A percentile compares a stretch with the other conserved stretches of the same genome.
These are phyloP conservation scores for Psylliodes chrysocephalus DNA, from an alignment of 2,888 invertebrate genomes.

Conservation along the genomic window DNA sequence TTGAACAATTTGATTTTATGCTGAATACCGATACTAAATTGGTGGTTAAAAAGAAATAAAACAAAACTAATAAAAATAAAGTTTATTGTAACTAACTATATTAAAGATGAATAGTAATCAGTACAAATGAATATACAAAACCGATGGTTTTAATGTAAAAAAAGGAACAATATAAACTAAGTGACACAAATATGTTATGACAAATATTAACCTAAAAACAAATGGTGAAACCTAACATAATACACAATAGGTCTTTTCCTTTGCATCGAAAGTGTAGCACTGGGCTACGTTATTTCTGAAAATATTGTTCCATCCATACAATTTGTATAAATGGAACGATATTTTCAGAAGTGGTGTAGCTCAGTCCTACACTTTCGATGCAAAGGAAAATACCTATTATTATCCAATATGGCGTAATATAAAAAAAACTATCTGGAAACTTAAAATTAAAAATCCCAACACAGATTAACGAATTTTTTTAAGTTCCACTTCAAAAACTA, in stretches of 20 bases:
- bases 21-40: too few species aligned
- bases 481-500: constrained; percentile 91
- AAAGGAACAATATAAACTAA: neutral
- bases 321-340: too few species aligned
- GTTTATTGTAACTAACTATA: neutral
- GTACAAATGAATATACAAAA: neutral
- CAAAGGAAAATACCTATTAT: too few species aligned
- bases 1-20: too few species aligned
- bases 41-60: too few species aligned
- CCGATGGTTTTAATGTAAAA: neutral
- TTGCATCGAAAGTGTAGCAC: too few species aligned
- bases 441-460: neutral
- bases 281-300: too few species aligned
- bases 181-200: neutral
- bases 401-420: neutral
- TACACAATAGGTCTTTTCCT: too few species aligned
- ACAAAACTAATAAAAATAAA: neutral
- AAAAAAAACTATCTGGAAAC: neutral
- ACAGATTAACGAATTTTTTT: constrained; percentile 76
- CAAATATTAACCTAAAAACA: neutral
- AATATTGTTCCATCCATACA: too few species aligned
- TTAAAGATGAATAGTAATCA: neutral
- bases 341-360: too few species aligned
- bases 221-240: neutral
- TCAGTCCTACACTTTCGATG: too few species aligned